Conservation (phyloP, 1,140 invertebrate species). For the Myzus persicae region DNA sequence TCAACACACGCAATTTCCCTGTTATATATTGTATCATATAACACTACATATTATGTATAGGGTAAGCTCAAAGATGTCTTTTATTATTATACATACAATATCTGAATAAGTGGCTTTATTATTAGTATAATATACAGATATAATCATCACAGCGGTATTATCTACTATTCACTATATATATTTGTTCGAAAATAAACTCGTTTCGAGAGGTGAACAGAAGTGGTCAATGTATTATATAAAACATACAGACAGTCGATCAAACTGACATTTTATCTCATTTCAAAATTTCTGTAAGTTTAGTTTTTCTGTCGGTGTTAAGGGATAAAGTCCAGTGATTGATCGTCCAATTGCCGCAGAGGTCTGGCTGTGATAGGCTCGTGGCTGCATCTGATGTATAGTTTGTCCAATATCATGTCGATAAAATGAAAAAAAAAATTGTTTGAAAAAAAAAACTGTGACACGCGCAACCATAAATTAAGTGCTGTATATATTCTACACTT, state of each 20-base stretch:
- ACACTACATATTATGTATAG: not conserved
- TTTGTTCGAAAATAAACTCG: not conserved
- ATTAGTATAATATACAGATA: not conserved
- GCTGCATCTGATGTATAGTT: not conserved
- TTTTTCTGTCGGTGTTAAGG: slow-evolving; percentile 11
- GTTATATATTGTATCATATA: not conserved
- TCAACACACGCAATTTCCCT: not conserved
- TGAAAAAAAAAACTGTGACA: not conserved
- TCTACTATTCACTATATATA: not conserved
- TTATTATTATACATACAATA: not conserved
- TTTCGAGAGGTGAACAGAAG: not conserved
- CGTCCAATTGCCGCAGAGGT: not conserved
- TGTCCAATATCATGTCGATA: not conserved
- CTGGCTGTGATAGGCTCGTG: not conserved
- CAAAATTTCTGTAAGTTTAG: slow-evolving; percentile 28
- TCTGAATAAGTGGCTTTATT: not conserved
- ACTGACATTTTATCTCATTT: slow-evolving; percentile 32
- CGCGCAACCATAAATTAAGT: not conserved
- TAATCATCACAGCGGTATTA: not conserved
- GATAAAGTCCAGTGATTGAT: slow-evolving; percentile 30
- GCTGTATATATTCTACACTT: not conserved
- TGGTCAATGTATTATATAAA: not conserved
- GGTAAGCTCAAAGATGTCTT: not conserved
- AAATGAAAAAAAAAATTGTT: not conserved
- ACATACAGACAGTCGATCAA: not conserved